These are phyloP conservation scores for Drosophila oshimai DNA, from an alignment of 1,140 invertebrate genomes.

Conservation along the genomic window DNA sequence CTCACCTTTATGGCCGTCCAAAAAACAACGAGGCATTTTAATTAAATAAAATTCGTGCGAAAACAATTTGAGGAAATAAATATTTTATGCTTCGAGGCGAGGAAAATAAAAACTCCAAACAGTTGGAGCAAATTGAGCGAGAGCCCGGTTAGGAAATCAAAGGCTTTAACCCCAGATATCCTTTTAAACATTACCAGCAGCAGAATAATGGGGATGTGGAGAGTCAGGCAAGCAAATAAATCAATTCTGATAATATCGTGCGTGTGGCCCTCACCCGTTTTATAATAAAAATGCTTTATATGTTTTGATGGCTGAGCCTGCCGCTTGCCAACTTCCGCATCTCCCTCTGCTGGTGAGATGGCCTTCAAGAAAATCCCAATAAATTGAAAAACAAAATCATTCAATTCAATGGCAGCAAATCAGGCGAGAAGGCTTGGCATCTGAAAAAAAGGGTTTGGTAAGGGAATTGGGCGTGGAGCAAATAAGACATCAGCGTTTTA, in stretches of 20 bases:
- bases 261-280: conserved; percentile 30
- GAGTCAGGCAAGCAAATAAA: conserved; percentile 59
- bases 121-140: conserved; percentile 44
- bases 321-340: conserved; percentile 4
- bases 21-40: conserved; percentile 46
- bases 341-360: background rate
- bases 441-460: conserved; percentile 35
- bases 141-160: conserved; percentile 41
- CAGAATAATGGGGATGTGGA: background rate
- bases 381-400: conserved; percentile 81
- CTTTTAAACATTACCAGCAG: conserved; percentile 20
- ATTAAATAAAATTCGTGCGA: conserved; percentile 73
- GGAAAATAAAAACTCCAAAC: conserved; percentile 55
- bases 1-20: conserved; percentile 1
- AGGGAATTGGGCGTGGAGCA: conserved; percentile 27
- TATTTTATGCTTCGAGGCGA: conserved; percentile 45
- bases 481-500: conserved; percentile 63
- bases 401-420: conserved; percentile 76
- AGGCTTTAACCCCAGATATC: conserved; percentile 49
- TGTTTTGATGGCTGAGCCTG: conserved; percentile 47
- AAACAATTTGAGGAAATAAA: conserved; percentile 64
- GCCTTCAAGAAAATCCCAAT: conserved; percentile 64
- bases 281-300: conserved; percentile 79
- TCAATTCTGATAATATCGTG: conserved; percentile 77
- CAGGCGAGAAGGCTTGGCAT: conserved; percentile 55